Evolutionary conservation across 2,113 vertebrate genomes (phyloP), one percentile per base, ranked within the genome.

Genomic region (Neomonachus schauinslandi): DNA sequence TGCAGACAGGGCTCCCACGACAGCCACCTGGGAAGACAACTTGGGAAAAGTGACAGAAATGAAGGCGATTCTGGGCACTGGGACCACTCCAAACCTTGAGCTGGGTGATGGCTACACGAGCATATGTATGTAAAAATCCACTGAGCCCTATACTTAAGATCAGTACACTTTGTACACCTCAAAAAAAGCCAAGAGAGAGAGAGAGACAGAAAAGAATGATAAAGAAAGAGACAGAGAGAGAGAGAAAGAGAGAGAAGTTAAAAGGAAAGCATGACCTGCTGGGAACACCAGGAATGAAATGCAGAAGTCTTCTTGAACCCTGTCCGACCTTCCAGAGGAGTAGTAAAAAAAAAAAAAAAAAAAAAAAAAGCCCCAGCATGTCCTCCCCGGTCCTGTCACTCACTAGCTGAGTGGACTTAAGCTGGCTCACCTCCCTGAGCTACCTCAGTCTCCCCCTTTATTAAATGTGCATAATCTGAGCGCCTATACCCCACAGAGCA

Each of bases 41-140:
- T 97, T 74, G 55, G 92, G 89, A 82, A 93, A 95, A 84, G 31
- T 91, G 82, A 96, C 16, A 96, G 88, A 96, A 93, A 82, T 49
- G 49, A 93, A 95, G 55, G 51, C 2, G 4, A 83, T 71, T 93
- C 79, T 96, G 90, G 72, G 74, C 33, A 93, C 61, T 55, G 59
- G 82, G 63, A 92, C 69, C 21, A 11, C 69, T 93, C 19, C 14
- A 28, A 61, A 83, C 42, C 87, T 97, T 95, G 33, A 90, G 81
- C 63, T 88, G 80, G 77, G 82, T 81, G 49, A 59, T 74, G 33
- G 46, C 36, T 79, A 96, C 57, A 63, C 13, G 24, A 55, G 19
- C 22, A 69, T 33, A 76, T 15, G 59, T 46, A 90, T 39, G 51
- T 81, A 88, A 77, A 90, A 95, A 83, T 84, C 74, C 42, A 93